These are phyloP conservation scores for Suncus etruscus DNA, from an alignment of 2,113 vertebrate species.

Conservation along the genomic window DNA sequence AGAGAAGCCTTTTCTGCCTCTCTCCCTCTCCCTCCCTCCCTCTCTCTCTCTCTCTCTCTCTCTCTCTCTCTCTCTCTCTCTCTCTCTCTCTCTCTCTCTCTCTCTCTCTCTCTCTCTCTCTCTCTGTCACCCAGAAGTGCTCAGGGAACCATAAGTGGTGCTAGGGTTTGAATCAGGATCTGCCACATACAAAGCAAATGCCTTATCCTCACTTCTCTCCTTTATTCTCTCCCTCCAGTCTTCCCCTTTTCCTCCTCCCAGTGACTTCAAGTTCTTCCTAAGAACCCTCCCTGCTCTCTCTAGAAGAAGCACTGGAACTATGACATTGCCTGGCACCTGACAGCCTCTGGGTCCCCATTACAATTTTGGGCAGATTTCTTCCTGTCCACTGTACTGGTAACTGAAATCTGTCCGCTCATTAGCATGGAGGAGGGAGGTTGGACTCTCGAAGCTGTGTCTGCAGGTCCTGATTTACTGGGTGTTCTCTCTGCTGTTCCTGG, in stretches of 20 bases:
- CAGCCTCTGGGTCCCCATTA: slow-evolving; percentile 56
- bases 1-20: background rate
- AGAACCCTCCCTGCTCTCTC: background rate
- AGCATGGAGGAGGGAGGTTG: slow-evolving; percentile 65
- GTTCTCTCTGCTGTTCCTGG: slow-evolving; percentile 53
- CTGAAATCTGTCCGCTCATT: slow-evolving; percentile 76
- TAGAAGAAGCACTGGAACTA: background rate
- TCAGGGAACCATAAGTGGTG: too few relatives aligned
- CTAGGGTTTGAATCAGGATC: too few relatives aligned
- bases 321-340: slow-evolving; percentile 29
- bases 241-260: too few relatives aligned
- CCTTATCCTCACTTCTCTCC: too few relatives aligned
- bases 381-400: slow-evolving; percentile 60
- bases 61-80: too few relatives aligned
- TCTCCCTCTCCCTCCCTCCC: background rate
- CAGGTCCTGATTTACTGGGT: slow-evolving; percentile 73
- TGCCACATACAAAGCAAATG: too few relatives aligned
- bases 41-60: background rate
- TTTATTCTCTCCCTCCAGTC: too few relatives aligned
- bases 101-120: too few relatives aligned
- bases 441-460: slow-evolving; percentile 61
- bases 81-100: too few relatives aligned
- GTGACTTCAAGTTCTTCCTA: background rate
- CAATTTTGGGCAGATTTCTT: background rate
- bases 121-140: too few relatives aligned